Evolutionary conservation across 2,888 invertebrate species (phyloP).

Genomic region (Chouioia cunea): DNA sequence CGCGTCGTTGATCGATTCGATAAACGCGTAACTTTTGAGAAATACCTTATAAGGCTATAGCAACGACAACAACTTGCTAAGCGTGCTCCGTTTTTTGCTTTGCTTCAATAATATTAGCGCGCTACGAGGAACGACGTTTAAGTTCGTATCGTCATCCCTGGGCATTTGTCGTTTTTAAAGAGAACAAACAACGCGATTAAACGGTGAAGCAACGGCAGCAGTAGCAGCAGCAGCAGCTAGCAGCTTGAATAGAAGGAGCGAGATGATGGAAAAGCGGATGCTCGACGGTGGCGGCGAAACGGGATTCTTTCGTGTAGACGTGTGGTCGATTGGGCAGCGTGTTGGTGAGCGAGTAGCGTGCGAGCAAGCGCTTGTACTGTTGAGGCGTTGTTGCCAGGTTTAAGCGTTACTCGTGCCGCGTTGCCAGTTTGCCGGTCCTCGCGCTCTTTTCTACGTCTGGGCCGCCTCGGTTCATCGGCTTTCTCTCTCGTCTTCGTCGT

Average conservation of each 20-base stretch:
- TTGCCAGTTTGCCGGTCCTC: conserved; percentile 51
- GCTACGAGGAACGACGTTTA: too few species aligned
- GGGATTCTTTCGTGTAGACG: conserved; percentile 65
- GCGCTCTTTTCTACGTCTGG: conserved; percentile 46
- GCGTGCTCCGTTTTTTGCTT: too few species aligned
- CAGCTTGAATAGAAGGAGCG: too few species aligned
- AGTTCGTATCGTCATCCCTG: too few species aligned
- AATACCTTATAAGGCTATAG: not conserved
- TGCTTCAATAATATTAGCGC: too few species aligned
- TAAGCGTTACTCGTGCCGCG: conserved; percentile 44
- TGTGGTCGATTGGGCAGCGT: conserved; percentile 60
- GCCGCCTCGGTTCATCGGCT: conserved; percentile 41
- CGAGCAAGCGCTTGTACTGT: not conserved
- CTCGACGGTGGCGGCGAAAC: conserved; percentile 55
- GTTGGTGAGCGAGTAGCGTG: conserved; percentile 55
- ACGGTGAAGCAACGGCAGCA: too few species aligned
- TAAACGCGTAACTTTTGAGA: not conserved
- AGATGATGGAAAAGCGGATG: conserved; percentile 44
- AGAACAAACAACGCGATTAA: too few species aligned
- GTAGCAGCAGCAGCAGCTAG: too few species aligned
- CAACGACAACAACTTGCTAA: not conserved
- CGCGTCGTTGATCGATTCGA: conserved; percentile 11
- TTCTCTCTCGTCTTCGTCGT: conserved; percentile 48
- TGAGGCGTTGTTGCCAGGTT: conserved; percentile 20
- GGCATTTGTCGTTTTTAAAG: too few species aligned